Conservation (phyloP, 2,888 invertebrate genomes). For the Caenorhabditis uteleia region DNA sequence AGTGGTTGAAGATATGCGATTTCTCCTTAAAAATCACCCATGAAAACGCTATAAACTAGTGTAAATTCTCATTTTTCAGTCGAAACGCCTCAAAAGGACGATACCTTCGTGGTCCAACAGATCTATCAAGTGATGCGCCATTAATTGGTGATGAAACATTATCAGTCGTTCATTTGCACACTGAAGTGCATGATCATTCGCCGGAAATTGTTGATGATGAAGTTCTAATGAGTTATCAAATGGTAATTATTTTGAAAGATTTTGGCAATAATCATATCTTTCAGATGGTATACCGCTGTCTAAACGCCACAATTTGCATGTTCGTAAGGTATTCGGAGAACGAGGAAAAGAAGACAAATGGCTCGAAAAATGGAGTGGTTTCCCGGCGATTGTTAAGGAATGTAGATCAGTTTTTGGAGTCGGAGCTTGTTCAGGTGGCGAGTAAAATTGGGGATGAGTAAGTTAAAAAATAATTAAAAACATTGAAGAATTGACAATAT, state of each 20-base stretch:
- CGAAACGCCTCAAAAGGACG: constrained; percentile 30
- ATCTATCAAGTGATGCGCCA: constrained; percentile 39
- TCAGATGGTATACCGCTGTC: constrained; percentile 83
- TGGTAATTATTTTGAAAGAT: constrained; percentile 17
- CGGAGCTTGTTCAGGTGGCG: constrained; percentile 46
- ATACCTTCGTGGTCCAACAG: constrained; percentile 46
- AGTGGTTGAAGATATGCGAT: too few species aligned
- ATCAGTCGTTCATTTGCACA: constrained; percentile 40
- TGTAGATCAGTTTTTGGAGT: constrained; percentile 59
- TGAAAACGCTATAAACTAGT: too few species aligned
- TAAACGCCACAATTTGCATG: constrained; percentile 85
- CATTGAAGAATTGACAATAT: neutral
- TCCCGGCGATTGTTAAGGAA: constrained; percentile 47
- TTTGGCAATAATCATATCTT: constrained; percentile 8
- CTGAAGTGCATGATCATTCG: constrained; percentile 7
- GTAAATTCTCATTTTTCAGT: too few species aligned
- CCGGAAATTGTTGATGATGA: constrained; percentile 20
- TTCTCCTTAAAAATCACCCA: too few species aligned
- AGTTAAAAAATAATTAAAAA: constrained; percentile 15
- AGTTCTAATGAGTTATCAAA: constrained; percentile 34
- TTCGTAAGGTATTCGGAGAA: constrained; percentile 73
- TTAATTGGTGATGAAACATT: constrained; percentile 42
- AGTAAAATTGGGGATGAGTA: constrained; percentile 51
- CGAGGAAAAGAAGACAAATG: constrained; percentile 1
- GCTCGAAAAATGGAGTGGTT: constrained; percentile 23